Percentiles rank a stretch among this genome's conserved stretches.
Conservation (phyloP, 2,113 vertebrate genomes). For the Pterocles burchelli region DNA sequence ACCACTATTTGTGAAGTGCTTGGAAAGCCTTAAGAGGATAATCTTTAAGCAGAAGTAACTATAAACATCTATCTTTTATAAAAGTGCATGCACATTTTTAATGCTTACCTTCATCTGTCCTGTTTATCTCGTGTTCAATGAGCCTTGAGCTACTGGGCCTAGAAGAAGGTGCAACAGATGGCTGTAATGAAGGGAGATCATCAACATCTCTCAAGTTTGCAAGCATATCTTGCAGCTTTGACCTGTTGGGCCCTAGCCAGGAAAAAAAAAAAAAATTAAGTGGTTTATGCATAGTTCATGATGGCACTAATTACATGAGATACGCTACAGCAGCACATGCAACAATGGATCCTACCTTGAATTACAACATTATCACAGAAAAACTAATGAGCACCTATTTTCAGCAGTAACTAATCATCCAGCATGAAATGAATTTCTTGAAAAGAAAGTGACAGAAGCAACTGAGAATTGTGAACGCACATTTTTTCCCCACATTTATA, state of each 20-base stretch:
- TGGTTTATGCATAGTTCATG: conserved; percentile 28
- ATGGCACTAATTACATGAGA: background rate
- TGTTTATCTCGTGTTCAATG: conserved; percentile 88
- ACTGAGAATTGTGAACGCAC: background rate
- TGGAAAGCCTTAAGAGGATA: background rate
- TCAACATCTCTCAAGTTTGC: conserved; percentile 96
- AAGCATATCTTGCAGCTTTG: conserved; percentile 98
- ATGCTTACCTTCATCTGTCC: conserved; percentile 89
- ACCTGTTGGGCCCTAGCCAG: conserved; percentile 91
- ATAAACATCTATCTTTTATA: background rate
- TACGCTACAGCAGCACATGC: conserved; percentile 43
- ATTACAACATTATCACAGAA: conserved; percentile 11
- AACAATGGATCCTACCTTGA: conserved; percentile 52
- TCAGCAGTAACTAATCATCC: conserved; percentile 48
- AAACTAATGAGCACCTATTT: conserved; percentile 58
- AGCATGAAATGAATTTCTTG: conserved; percentile 69
- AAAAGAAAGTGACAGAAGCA: conserved; percentile 63
- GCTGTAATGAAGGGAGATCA: conserved; percentile 92
- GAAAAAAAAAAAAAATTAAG: conserved; percentile 48
- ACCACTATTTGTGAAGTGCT: background rate
- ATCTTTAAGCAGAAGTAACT: background rate
- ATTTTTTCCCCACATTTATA: conserved; percentile 13
- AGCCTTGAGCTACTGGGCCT: conserved; percentile 87
- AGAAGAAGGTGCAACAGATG: conserved; percentile 86
- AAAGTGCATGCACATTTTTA: background rate